Evolutionary conservation across 92 coral and sea anemone species (phyloP), one percentile per base, ranked within the genome.

Genomic region (Zoanthus sansibaricus): DNA sequence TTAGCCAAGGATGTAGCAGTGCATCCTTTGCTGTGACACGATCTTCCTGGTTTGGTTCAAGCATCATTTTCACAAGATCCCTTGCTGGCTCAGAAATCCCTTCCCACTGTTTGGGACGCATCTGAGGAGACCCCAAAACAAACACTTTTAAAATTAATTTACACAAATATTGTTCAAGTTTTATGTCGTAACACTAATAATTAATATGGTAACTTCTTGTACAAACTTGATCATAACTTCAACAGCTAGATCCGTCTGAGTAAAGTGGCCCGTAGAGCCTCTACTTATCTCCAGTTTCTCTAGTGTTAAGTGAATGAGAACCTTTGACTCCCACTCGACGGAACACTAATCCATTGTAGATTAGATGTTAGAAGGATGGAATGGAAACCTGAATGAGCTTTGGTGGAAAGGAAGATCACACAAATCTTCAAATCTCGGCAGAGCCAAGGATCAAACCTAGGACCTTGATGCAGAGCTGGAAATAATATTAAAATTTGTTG

Each of bases 21-120:
- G 98, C 97, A 79, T 93, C 94, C 16, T 76, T 90, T n/a, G 96
- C 98, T 15, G 99, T 91, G 73, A 94, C 62, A 72, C 99, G 84
- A 62, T 87, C 90, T 74, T 93, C 91, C 52, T 93, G 97, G 71
- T 95, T 94, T 64, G 76, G 87, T 30, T 90, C 90, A 72, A 97
- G 71, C 98, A 97, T 91, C 86, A 91, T 89, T 78, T 88, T 74
- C 47, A 97, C 92, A 72, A 97, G 77, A 46, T 95, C 99, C 77
- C 88, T 94, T 46, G 94, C 99, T 56, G 90, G 95, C 25, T 97
- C 99, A 15, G 98, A 95, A 21, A 97, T 90, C 44, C 90, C 88
- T 86, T 97, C 99, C 99, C 99, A 97, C 20, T 95, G 95, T 64
- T 90, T 95, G 51, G 95, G 91, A 78, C 96, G 88, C 98, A 95